These are phyloP conservation scores for Thryonomys swinderianus DNA, from an alignment of 2,113 vertebrate species.

Conservation along the genomic window DNA sequence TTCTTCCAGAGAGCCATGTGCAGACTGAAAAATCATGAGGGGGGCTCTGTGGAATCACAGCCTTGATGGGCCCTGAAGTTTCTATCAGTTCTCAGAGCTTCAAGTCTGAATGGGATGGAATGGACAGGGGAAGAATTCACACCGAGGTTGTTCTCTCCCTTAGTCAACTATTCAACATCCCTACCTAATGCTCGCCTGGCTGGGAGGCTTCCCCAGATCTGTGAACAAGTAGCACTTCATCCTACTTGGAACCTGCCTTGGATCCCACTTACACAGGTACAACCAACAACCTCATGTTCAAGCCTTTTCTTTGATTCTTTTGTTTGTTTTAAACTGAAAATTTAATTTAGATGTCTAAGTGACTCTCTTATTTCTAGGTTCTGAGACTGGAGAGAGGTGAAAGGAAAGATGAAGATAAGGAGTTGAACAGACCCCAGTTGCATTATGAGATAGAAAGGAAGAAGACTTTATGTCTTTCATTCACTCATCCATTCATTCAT, in stretches of 20 bases:
- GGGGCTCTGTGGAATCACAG: not conserved
- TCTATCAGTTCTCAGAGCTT: not conserved
- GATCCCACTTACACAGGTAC: not conserved
- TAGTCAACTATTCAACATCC: not conserved
- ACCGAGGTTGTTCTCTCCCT: not conserved
- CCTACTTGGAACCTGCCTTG: no score
- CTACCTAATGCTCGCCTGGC: not conserved
- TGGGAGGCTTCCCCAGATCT: not conserved
- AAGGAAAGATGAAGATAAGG: not conserved
- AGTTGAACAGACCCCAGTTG: not conserved
- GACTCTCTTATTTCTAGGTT: not conserved
- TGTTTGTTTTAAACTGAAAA: not conserved
- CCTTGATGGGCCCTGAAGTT: not conserved
- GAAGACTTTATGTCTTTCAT: not conserved
- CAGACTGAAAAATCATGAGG: not conserved
- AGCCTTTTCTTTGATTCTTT: not conserved
- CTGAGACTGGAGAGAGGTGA: not conserved
- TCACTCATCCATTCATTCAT: not conserved
- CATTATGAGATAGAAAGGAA: not conserved
- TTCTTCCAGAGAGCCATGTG: not conserved
- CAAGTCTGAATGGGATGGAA: not conserved
- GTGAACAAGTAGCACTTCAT: not conserved
- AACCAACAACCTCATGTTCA: not conserved
- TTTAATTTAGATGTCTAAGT: not conserved
- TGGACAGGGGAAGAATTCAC: not conserved